Evolutionary conservation across 1,140 invertebrate genomes (phyloP), one percentile per base, ranked within the genome.

Genomic region (Heliconius eleuchia): DNA sequence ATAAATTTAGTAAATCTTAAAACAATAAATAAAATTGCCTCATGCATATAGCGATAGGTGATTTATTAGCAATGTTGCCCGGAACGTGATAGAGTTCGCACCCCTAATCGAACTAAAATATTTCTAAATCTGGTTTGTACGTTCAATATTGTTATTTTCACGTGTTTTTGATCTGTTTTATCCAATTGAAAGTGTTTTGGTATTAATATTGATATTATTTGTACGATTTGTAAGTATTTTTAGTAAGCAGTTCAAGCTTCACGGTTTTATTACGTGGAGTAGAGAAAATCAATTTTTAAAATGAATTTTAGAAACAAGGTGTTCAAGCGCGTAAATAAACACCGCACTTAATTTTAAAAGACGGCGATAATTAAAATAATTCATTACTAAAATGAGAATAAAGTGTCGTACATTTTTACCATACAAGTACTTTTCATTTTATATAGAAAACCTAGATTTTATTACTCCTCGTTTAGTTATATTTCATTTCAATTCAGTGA

Each of bases 11-110:
- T 27, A 66, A 66, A 66, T 66, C 60, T 66, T 66, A 66, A 66
- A 66, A 66, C 60, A 66, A 66, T 66, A 66, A 66, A 66, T 66
- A 66, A 66, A 66, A 66, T 66, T 27, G 23, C 60, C 60, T 66
- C 74, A 71, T 76, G 74, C 74, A 76, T 76, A 76, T 50, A 76
- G n/a, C 39, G 60, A 52, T 42, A 76, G 37, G 60, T 76, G 74
- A 76, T 76, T 76, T 76, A 76, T 76, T 76, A 76, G 52, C 46
- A 55, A 76, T 60, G 74, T 76, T 34, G 39, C 57, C 74, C 74
- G 39, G 39, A 19, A 55, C 90, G 87, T 89, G 87, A 91, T 89
- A 89, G 87, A 88, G 91, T 93, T 91, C 88, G 50, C 66, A 57
- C 71, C 66, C 83, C 83, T 76, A 71, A 70, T 83, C 82, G 50